These are phyloP conservation scores for Orchesellides sinensis DNA, from an alignment of 2,888 invertebrate genomes.

Conservation along the genomic window DNA sequence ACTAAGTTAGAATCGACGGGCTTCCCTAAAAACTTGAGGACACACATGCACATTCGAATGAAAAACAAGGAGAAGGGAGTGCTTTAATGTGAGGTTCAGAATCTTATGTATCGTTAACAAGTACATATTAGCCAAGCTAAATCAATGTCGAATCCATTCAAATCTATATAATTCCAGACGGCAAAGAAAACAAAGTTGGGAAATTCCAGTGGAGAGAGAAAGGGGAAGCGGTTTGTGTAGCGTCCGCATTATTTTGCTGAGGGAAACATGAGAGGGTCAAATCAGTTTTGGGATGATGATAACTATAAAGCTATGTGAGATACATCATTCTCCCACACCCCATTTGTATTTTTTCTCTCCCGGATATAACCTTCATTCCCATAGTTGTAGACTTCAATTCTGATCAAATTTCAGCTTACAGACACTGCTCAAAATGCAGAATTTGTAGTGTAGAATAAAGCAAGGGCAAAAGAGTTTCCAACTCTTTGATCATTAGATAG, in stretches of 20 bases:
- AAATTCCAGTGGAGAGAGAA: background rate
- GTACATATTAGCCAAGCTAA: no score
- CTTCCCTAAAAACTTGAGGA: no score
- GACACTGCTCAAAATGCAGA: no score
- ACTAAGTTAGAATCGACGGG: no score
- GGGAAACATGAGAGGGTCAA: conserved; percentile 21
- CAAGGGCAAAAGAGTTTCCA: no score
- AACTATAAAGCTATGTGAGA: background rate
- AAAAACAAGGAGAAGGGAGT: no score
- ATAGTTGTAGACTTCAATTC: conserved; percentile 2
- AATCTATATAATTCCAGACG: background rate
- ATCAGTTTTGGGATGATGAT: background rate
- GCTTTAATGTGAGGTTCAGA: no score
- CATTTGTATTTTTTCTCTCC: background rate
- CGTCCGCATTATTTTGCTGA: conserved; percentile 51
- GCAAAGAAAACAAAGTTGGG: background rate
- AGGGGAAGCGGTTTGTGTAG: conserved; percentile 30
- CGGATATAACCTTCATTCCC: conserved; percentile 2
- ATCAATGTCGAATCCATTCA: no score
- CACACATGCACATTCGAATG: no score
- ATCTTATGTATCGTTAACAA: no score
- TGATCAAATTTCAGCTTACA: background rate
- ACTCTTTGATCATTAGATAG: conserved; percentile 14
- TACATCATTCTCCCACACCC: no score
- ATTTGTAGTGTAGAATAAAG: no score